Evolutionary conservation across 2,797 vertebrate genomes (phyloP), one percentile per base, ranked within the genome.

Genomic region (Amniataba percoides): DNA sequence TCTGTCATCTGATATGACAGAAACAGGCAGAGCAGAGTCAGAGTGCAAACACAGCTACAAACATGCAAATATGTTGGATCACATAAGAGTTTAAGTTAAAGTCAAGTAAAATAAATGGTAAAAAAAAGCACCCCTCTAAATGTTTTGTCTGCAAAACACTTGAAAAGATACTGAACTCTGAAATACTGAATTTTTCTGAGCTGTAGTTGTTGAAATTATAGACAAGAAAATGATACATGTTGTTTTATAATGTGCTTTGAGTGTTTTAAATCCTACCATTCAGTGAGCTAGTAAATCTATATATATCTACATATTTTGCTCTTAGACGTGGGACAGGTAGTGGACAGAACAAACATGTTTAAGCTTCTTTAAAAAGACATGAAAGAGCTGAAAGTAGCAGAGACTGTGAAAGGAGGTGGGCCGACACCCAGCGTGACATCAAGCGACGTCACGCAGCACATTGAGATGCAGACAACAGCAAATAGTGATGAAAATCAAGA

Each of bases 1-100:
- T 58, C 36, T 12, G 51, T 46, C 66, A 76, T 65, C 78, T 62
- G 60, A 55, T 63, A 58, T 55, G 34, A 80, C 43, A 58, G 5
- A 77, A 19, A 64, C 23, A 52, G 46, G 48, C 34, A 23, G 0
- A 40, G 1, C 7, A 13, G 4, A 62, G 34, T n/a, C 3, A 19
- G n/a, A 46, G 25, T n/a, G 23, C 0, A 10, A 4, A 34, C 23
- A 27, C 23, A 43, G 27, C 11, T 21, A 7, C 0, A 52, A 18
- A 31, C 11, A 16, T 25, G 15, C 10, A 19, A n/a, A 34, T 34
- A 61, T 39, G 9, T 7, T 39, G 18, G 8, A 16, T 57, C 4
- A 43, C 49, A 67, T 27, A 19, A 21, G 9, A 40, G 5, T 31
- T 62, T 7, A 19, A 7, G 7, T 18, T 36, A n/a, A 36, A 65